These are phyloP conservation scores for Acanthosepion pharaonis DNA, from an alignment of 2,888 invertebrate genomes.

Conservation along the genomic window DNA sequence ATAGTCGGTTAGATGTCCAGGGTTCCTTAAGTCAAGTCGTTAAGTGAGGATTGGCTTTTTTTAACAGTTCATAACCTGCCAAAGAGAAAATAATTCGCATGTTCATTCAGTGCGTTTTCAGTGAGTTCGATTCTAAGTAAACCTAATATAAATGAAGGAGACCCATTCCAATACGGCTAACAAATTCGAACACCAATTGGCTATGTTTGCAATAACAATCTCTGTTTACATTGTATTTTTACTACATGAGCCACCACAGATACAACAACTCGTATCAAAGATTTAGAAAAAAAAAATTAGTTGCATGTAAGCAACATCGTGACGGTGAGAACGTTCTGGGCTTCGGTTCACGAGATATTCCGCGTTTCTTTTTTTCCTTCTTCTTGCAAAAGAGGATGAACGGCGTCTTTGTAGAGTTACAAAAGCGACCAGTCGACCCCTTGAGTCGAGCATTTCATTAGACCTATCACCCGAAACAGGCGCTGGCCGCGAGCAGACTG, in stretches of 20 bases:
- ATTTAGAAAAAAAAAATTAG: not conserved
- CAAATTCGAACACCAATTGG: too few species aligned
- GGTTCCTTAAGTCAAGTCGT: too few species aligned
- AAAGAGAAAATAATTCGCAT: too few species aligned
- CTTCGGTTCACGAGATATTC: not conserved
- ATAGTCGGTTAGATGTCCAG: too few species aligned
- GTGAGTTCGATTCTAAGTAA: too few species aligned
- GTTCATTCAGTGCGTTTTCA: too few species aligned
- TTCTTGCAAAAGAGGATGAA: not conserved
- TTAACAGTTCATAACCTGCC: too few species aligned
- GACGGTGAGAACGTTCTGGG: not conserved
- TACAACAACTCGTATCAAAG: not conserved
- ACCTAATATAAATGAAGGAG: too few species aligned
- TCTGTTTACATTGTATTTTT: not conserved
- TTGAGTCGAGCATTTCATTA: slow-evolving; percentile 20
- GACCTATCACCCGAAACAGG: slow-evolving; percentile 33
- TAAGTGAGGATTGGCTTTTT: too few species aligned
- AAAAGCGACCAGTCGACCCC: slow-evolving; percentile 33
- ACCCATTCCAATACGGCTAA: too few species aligned
- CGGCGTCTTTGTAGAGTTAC: slow-evolving; percentile 18
- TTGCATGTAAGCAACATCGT: too few species aligned
- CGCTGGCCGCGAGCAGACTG: not conserved
- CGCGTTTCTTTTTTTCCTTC: not conserved
- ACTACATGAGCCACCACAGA: not conserved
- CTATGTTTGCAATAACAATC: too few species aligned